phyloP scores from a whole-genome alignment of 2,888 invertebrate species.

The Cheilosia vulpina region DNA sequence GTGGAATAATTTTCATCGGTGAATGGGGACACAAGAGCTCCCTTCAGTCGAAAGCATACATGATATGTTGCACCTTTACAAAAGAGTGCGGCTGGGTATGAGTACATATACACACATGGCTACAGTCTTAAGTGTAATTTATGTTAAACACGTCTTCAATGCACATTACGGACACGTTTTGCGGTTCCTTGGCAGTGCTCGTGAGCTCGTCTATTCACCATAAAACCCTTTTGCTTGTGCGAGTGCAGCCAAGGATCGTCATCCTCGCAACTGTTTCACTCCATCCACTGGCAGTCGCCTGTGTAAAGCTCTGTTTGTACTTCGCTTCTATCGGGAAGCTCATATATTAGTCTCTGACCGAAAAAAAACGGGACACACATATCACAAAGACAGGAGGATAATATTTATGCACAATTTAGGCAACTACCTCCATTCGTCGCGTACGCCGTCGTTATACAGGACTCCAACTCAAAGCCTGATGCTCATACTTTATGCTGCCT shows the following conservation, averaged over 20 bases:
- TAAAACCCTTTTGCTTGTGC: slow-evolving; percentile 56
- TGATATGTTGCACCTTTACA: slow-evolving; percentile 72
- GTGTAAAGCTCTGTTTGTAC: slow-evolving; percentile 31
- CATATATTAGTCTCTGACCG: slow-evolving; percentile 54
- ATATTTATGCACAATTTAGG: slow-evolving; percentile 74
- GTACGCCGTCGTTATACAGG: slow-evolving; percentile 42
- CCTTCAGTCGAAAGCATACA: slow-evolving; percentile 63
- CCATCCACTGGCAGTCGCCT: not conserved
- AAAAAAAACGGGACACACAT: slow-evolving; percentile 19
- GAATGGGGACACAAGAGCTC: slow-evolving; percentile 48
- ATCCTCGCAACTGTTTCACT: not conserved
- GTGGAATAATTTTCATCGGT: slow-evolving; percentile 45
- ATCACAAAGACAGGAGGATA: slow-evolving; percentile 49
- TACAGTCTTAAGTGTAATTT: slow-evolving; percentile 75
- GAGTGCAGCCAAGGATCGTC: slow-evolving; percentile 29
- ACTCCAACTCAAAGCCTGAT: slow-evolving; percentile 34
- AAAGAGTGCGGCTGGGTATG: slow-evolving; percentile 32
- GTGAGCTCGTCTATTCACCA: slow-evolving; percentile 33
- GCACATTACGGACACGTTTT: slow-evolving; percentile 76
- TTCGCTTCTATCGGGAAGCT: slow-evolving; percentile 56
- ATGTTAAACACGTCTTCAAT: slow-evolving; percentile 76
- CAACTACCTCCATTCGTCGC: slow-evolving; percentile 61
- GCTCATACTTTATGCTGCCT: slow-evolving; percentile 56
- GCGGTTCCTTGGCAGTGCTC: slow-evolving; percentile 64
- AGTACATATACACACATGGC: slow-evolving; percentile 15